Percentiles rank a stretch among this genome's conserved stretches.
Evolutionary conservation across 1,140 invertebrate species (phyloP).

Genomic region (Ooceraea biroi): DNA sequence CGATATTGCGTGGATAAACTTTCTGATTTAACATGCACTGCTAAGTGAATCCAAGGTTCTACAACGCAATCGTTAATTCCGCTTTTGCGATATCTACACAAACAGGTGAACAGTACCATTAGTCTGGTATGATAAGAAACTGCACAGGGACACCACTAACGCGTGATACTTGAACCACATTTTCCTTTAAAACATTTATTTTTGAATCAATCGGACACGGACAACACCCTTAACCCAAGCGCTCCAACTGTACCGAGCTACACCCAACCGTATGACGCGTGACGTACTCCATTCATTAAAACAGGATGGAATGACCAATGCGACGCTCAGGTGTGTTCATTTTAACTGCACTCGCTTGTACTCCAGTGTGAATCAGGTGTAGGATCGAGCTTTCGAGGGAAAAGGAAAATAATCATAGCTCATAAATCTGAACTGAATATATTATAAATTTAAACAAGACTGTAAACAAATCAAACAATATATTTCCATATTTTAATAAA

Average conservation of each 20-base stretch:
- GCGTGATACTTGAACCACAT: conserved; percentile 9
- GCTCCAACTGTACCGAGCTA: conserved; percentile 28
- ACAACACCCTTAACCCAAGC: conserved; percentile 54
- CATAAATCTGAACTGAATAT: no score
- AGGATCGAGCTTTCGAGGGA: no score
- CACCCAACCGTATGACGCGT: conserved; percentile 37
- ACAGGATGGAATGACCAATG: conserved; percentile 18
- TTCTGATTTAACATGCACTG: not conserved
- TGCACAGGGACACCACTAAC: conserved; percentile 9
- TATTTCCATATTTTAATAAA: no score
- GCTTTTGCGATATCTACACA: not conserved
- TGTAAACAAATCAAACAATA: no score
- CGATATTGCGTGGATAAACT: not conserved
- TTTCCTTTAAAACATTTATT: conserved; percentile 2
- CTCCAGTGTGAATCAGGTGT: no score
- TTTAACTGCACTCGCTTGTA: not conserved
- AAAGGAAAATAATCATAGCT: no score
- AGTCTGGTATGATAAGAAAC: conserved; percentile 2
- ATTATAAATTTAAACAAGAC: no score
- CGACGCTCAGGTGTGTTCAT: not conserved
- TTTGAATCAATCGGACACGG: not conserved
- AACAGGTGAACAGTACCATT: conserved; percentile 16
- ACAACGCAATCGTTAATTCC: not conserved
- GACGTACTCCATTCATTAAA: conserved; percentile 41
- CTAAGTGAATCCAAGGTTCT: not conserved